Evolutionary conservation across 2,888 invertebrate species (phyloP), one percentile per base, ranked within the genome.

Genomic region (Nomada hirtipes): DNA sequence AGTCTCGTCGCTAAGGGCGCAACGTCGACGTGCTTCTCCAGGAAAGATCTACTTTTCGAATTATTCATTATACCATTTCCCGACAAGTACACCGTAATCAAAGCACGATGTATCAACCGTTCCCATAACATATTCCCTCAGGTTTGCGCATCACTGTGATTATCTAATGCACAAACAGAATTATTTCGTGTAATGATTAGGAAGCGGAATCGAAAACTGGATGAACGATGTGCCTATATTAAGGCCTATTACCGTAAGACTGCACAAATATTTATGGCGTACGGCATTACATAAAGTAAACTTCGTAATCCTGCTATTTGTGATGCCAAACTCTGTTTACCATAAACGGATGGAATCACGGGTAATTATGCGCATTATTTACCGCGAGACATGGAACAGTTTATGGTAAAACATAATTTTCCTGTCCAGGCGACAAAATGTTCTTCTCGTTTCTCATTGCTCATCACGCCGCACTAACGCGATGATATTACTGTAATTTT

Each of bases 141-240:
- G 36, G 55, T 57, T 63, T 20, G 23, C 26, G 36, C 23, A 20
- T 20, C 47, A 29, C 11, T 18, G 20, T 20, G 52, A 55, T 80
- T 68, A 78, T 15, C 67, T 57, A 78, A 80, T 72, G 71, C 68
- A 68, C 72, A 78, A 78, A 52, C 44, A 57, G 79, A 80, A 80
- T 82, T 76, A 82, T 76, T 68, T 76, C 36, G 53, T 50, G 53
- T 68, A 64, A 72, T 68, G 63, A 81, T 82, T 76, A 72, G 71
- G 23, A 42, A 53, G 67, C 29, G 26, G 68, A 57, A 71, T 13
- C 59, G 52, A 71, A 57, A 74, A 29, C 50, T 53, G 65, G 52
- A 50, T 55, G 26, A 23, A 63, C 60, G 50, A 15, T 47, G 47
- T 7, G 36, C 36, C 7, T 50, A 55, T 47, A 20, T 77, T 65